These are phyloP conservation scores for Microcebus griseorufus DNA, from an alignment of 2,113 vertebrate genomes.

Conservation along the genomic window DNA sequence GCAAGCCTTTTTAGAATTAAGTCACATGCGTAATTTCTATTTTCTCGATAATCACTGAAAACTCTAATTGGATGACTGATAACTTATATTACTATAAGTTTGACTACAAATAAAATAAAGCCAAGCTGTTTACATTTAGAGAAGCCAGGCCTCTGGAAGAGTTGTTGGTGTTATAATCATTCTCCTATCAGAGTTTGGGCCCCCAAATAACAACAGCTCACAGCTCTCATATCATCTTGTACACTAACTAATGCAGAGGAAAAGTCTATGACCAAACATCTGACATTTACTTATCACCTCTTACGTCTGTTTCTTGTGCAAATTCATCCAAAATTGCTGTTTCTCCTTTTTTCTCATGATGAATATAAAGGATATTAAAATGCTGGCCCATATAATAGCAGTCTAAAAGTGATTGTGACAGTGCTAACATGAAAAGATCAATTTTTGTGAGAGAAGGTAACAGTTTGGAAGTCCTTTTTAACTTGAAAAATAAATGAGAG, in stretches of 20 bases:
- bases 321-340: not conserved
- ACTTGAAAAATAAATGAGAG: not conserved
- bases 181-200: not conserved
- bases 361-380: not conserved
- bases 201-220: not conserved
- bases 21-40: not conserved
- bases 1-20: not conserved
- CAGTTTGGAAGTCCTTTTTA: not conserved
- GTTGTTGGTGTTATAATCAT: not conserved
- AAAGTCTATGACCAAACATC: not conserved
- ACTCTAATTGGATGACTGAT: not conserved
- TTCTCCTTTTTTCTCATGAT: not conserved
- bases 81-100: not conserved
- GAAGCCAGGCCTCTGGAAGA: not conserved
- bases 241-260: not conserved
- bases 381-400: not conserved
- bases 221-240: not conserved
- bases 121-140: not conserved
- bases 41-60: not conserved
- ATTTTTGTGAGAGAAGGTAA: not conserved
- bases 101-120: not conserved
- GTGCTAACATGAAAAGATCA: too few species aligned
- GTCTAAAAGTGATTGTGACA: not conserved
- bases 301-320: not conserved
- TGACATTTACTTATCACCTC: not conserved